These are phyloP conservation scores for Chloropsis cyanopogon DNA, from an alignment of 2,113 vertebrate species.

Conservation along the genomic window DNA sequence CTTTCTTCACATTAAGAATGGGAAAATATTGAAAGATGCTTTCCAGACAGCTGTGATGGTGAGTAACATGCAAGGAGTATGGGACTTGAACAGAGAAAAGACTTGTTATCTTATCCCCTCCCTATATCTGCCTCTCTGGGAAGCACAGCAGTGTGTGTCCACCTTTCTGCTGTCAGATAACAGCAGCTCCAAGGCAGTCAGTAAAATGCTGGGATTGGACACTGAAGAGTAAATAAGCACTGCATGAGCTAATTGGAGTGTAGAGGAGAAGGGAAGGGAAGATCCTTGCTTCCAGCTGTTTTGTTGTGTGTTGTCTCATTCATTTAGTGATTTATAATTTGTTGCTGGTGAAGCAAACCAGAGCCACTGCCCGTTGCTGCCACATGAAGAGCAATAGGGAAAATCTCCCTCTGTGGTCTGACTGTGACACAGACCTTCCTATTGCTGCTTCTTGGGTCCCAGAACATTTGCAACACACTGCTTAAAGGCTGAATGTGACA, in stretches of 20 bases:
- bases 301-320: background rate
- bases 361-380: background rate
- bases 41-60: background rate
- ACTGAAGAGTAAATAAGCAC: background rate
- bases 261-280: background rate
- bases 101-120: background rate
- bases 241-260: background rate
- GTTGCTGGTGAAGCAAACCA: constrained; percentile 4
- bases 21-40: background rate
- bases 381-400: background rate
- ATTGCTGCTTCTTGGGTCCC: background rate
- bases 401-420: background rate
- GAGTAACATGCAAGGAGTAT: background rate
- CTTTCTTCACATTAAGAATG: background rate
- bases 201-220: background rate
- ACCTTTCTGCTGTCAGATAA: background rate
- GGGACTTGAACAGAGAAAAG: background rate
- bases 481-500: background rate
- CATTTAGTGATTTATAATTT: constrained; percentile 5
- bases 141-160: background rate
- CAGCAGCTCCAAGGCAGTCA: background rate
- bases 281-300: constrained; percentile 8
- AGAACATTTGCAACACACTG: background rate
- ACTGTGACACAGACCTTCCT: background rate
- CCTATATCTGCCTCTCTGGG: background rate